Evolutionary conservation across 2,888 invertebrate species (phyloP).

Genomic region (Thera obeliscata): DNA sequence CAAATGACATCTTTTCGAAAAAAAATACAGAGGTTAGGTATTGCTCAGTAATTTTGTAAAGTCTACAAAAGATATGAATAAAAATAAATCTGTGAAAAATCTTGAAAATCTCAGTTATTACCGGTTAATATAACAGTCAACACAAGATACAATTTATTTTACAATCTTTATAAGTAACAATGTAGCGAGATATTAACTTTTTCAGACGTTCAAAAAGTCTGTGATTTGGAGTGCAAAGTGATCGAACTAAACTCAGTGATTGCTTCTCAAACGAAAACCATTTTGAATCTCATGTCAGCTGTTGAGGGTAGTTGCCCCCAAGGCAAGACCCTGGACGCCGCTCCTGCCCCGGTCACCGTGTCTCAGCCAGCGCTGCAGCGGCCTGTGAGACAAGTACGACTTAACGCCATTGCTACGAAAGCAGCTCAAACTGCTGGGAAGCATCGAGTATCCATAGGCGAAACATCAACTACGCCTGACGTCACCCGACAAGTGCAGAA

Average conservation of each 20-base stretch:
- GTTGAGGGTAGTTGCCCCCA: too few species aligned
- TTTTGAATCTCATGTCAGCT: too few species aligned
- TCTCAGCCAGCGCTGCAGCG: too few species aligned
- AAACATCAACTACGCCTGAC: not conserved
- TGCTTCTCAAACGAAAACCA: too few species aligned
- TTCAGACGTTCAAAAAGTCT: too few species aligned
- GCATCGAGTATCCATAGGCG: not conserved
- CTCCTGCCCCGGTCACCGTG: too few species aligned
- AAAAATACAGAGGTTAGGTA: not conserved
- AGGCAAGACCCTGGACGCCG: too few species aligned
- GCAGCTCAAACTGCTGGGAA: not conserved
- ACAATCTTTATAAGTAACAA: not conserved
- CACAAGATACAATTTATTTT: not conserved
- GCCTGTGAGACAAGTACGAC: not conserved
- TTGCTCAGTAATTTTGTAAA: too few species aligned
- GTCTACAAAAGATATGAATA: too few species aligned
- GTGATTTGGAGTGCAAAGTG: too few species aligned
- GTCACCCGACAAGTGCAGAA: not conserved
- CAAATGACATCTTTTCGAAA: not conserved
- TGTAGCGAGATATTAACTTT: not conserved
- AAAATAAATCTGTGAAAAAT: too few species aligned
- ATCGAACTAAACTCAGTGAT: too few species aligned
- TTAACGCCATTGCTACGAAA: not conserved
- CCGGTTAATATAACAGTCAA: not conserved
- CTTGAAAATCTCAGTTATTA: not conserved